Evolutionary conservation across 1,140 invertebrate species (phyloP).

Genomic region (Drosophila arawakana): DNA sequence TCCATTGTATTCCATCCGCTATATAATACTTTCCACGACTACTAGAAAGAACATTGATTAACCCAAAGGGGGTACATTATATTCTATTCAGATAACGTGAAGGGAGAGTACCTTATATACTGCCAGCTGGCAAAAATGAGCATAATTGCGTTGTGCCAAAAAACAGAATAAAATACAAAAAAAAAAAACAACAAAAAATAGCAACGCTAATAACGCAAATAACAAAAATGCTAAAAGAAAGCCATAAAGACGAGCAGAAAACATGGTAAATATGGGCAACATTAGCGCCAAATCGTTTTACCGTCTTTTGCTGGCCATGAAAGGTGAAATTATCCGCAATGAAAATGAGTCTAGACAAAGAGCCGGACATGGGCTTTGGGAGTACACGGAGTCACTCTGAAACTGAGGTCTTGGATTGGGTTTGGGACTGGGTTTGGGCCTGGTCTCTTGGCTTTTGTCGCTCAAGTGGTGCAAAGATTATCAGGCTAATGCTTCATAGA

Average conservation of each 20-base stretch:
- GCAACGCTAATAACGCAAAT: slow-evolving; percentile 66
- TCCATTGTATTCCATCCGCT: slow-evolving; percentile 9
- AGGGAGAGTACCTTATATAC: slow-evolving; percentile 1
- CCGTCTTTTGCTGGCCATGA: slow-evolving; percentile 51
- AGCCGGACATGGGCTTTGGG: slow-evolving; percentile 53
- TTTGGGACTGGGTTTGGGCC: neutral
- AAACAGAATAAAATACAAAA: slow-evolving; percentile 20
- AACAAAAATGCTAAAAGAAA: slow-evolving; percentile 74
- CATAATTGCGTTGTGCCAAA: slow-evolving; percentile 62
- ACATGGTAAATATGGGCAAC: slow-evolving; percentile 71
- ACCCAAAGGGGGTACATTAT: neutral
- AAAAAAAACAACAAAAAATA: slow-evolving; percentile 23
- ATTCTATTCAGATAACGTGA: neutral
- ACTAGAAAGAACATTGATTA: neutral
- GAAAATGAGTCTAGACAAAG: slow-evolving; percentile 44
- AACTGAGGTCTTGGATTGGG: neutral
- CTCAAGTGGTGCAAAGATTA: slow-evolving; percentile 58
- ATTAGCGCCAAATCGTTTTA: slow-evolving; percentile 75
- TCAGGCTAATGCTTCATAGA: slow-evolving; percentile 34
- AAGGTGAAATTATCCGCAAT: slow-evolving; percentile 74
- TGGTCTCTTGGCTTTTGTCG: slow-evolving; percentile 19
- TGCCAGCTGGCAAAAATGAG: slow-evolving; percentile 28
- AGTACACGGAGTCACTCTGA: neutral
- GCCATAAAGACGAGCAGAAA: slow-evolving; percentile 40
- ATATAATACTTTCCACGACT: neutral